These are phyloP conservation scores for Elgaria multicarinata DNA, from an alignment of 2,113 vertebrate species.

Conservation along the genomic window DNA sequence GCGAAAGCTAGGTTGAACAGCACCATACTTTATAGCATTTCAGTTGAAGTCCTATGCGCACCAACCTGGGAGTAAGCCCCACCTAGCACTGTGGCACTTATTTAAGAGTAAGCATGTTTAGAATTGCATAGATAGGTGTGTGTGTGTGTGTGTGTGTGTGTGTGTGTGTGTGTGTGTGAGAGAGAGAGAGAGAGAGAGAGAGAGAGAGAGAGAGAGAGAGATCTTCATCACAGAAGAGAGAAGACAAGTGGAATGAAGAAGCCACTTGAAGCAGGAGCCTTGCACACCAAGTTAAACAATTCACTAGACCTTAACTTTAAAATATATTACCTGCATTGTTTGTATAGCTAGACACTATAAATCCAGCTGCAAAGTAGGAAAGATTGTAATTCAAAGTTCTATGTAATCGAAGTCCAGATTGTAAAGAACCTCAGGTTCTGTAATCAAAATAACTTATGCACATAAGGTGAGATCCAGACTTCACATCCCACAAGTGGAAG, in stretches of 20 bases:
- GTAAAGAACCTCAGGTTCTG: background rate
- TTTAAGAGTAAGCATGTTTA: background rate
- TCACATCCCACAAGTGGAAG: background rate
- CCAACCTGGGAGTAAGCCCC: background rate
- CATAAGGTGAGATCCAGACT: background rate
- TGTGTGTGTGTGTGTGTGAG: too few relatives aligned
- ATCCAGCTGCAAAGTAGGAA: too few relatives aligned
- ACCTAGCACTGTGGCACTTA: background rate
- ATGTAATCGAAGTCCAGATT: background rate
- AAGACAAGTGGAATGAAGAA: background rate
- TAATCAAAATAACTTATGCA: background rate
- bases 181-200: too few relatives aligned
- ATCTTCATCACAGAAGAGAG: background rate
- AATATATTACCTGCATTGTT: background rate
- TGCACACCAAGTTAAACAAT: background rate
- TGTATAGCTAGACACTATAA: background rate
- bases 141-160: too few relatives aligned
- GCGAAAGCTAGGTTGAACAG: slow-evolving; percentile 42
- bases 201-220: too few relatives aligned
- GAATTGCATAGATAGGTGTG: background rate
- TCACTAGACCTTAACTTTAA: background rate
- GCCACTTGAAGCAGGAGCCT: background rate
- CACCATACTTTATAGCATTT: slow-evolving; percentile 1
- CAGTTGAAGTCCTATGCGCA: background rate
- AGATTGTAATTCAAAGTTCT: too few relatives aligned